These are phyloP conservation scores for Intellagama lesueurii DNA, from an alignment of 2,797 vertebrate genomes.

Conservation along the genomic window DNA sequence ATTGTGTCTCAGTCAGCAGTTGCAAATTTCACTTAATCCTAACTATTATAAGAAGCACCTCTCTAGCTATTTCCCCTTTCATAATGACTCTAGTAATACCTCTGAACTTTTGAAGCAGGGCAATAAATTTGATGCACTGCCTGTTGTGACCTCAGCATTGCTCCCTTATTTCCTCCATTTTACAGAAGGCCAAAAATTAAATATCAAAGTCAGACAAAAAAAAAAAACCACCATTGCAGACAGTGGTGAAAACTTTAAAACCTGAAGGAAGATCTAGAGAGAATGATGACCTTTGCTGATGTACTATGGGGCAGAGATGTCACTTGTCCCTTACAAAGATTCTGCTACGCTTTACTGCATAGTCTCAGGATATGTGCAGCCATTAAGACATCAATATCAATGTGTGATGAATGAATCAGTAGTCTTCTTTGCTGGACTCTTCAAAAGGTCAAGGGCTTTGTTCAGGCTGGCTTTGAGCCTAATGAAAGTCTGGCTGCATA, in stretches of 20 bases:
- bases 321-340: background rate
- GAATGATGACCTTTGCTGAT: slow-evolving; percentile 13
- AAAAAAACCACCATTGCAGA: slow-evolving; percentile 23
- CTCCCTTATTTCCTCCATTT: background rate
- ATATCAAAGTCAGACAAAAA: slow-evolving; percentile 13
- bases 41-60: background rate
- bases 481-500: slow-evolving; percentile 33
- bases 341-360: slow-evolving; percentile 12
- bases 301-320: slow-evolving; percentile 1
- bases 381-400: background rate
- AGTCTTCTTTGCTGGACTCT: slow-evolving; percentile 17
- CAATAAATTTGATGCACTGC: slow-evolving; percentile 24
- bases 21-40: background rate
- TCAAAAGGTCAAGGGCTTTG: slow-evolving; percentile 41
- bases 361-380: slow-evolving; percentile 19
- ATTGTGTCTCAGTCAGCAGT: background rate
- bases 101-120: slow-evolving; percentile 11
- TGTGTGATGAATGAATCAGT: slow-evolving; percentile 35
- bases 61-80: background rate
- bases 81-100: slow-evolving; percentile 2
- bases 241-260: slow-evolving; percentile 14
- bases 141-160: background rate
- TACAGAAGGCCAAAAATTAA: slow-evolving; percentile 47
- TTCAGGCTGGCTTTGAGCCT: slow-evolving; percentile 36
- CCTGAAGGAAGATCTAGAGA: slow-evolving; percentile 35